Base-by-base conservation (phyloP, 2,797 vertebrate genomes). In the Onychomys arenicola region DNA sequence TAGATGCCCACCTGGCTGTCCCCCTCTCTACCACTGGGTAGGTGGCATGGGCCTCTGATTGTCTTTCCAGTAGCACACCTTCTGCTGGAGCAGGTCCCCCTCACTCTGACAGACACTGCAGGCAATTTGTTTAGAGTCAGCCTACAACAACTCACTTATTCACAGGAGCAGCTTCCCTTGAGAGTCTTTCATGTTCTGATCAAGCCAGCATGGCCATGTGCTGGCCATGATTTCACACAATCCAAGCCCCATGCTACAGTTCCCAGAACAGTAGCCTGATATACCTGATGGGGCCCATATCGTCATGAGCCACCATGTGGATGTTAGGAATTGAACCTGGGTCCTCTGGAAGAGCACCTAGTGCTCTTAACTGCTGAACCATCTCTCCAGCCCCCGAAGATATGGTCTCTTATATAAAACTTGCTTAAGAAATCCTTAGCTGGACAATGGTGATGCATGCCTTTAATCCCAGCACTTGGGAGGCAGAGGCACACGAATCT, bases 101-200 rank as follows among this genome's bases (percentile, higher is more conserved):
- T 13, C 13, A 16, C 92, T 86, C 81, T 91, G 94, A 69, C 63
- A 92, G 77, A 52, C 0, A 0, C 96, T 46, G 49, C 52, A 73
- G 46, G 86, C 83, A 80, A 25, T 91, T 37, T 86, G 95, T 96
- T 93, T 83, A 75, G 55, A 89, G 7, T 59, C 40, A 61, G 93
- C 90, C 29, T 86, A 0, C 5, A 63, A 25, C 6, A 25, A 37
- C 34, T 55, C 16, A 11, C 2, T 7, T 25, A n/a, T 57, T 61
- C 57, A 63, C 52, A 7, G 4, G 55, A 46, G 55, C 37, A 23
- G 71, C 37, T 32, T 77, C 11, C 2, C 5, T 46, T 46, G 57
- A n/a, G 40, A 77, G 5, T 25, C 61, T 59, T 78, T n/a, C 25
- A 5, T 25, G 27, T 67, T 55, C 16, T 29, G 57, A 5, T 46